Evolutionary conservation across 2,113 vertebrate genomes (phyloP).

Genomic region (Ctenomys sociabilis): DNA sequence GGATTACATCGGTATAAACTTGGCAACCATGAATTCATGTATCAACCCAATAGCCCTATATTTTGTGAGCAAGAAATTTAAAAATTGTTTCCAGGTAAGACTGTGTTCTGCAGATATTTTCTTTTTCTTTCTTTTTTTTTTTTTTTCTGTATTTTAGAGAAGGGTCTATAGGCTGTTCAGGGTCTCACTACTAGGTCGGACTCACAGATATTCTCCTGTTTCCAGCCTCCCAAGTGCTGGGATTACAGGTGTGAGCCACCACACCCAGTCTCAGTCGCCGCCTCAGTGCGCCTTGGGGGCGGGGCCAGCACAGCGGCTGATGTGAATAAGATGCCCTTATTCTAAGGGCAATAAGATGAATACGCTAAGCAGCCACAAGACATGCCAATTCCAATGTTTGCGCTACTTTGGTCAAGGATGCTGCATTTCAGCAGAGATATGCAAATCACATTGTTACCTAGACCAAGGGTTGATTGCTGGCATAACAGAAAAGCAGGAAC

Average conservation of each 20-base stretch:
- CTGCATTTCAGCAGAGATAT: not conserved
- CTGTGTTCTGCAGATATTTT: not conserved
- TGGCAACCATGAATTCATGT: constrained; percentile 98
- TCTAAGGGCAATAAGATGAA: constrained; percentile 16
- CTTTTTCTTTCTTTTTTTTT: too few relatives aligned
- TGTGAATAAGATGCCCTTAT: too few relatives aligned
- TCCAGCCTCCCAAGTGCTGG: too few relatives aligned
- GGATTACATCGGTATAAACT: constrained; percentile 95
- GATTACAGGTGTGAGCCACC: too few relatives aligned
- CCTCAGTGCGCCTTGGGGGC: too few relatives aligned
- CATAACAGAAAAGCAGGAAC: not conserved
- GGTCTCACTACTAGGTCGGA: too few relatives aligned
- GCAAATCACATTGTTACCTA: constrained; percentile 26
- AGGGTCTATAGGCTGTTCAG: too few relatives aligned
- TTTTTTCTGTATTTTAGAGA: too few relatives aligned
- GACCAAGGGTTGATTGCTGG: not conserved
- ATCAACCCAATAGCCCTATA: constrained; percentile 98
- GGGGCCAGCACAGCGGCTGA: too few relatives aligned
- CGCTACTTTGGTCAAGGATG: not conserved
- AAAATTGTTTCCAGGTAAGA: constrained; percentile 97
- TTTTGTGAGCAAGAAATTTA: constrained; percentile 99
- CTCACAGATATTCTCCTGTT: too few relatives aligned
- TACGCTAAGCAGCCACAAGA: not conserved
- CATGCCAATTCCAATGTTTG: not conserved
- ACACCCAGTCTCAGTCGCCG: too few relatives aligned